Conservation (phyloP, 2,888 invertebrate genomes). For the Xestia sexstrigata region DNA sequence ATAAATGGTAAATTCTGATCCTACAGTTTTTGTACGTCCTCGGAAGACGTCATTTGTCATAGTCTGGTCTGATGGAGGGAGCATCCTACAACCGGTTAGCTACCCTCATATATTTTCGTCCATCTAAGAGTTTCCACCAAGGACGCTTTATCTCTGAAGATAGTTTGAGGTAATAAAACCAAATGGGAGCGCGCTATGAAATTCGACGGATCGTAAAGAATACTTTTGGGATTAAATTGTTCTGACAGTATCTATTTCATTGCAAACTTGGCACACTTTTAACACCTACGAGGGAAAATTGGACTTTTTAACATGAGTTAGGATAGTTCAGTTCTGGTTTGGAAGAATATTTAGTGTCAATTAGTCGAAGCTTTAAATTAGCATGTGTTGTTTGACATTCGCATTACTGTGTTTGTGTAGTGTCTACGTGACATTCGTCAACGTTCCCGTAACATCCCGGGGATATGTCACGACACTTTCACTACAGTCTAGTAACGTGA, state of each 20-base stretch:
- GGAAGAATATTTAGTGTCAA: conserved; percentile 27
- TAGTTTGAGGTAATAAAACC: conserved; percentile 57
- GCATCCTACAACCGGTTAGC: conserved; percentile 54
- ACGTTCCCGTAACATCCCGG: conserved; percentile 44
- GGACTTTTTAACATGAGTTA: conserved; percentile 16
- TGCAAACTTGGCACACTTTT: conserved; percentile 53
- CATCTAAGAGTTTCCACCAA: conserved; percentile 47
- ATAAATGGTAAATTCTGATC: conserved; percentile 70
- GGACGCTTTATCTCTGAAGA: conserved; percentile 45
- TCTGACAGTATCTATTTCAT: conserved; percentile 48
- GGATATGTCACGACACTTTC: conserved; percentile 70
- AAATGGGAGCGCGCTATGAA: conserved; percentile 45
- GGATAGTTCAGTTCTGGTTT: conserved; percentile 6
- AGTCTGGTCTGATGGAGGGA: conserved; percentile 64
- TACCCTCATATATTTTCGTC: conserved; percentile 60
- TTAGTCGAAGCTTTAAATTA: conserved; percentile 40
- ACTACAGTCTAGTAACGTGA: conserved; percentile 75
- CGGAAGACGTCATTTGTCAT: conserved; percentile 76
- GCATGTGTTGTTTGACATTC: conserved; percentile 22
- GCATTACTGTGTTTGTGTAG: conserved; percentile 39
- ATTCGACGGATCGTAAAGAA: conserved; percentile 44
- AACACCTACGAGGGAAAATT: conserved; percentile 29
- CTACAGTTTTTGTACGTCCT: conserved; percentile 72
- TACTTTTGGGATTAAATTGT: conserved; percentile 57
- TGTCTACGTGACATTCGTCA: conserved; percentile 33